Conservation (phyloP, 2,888 invertebrate genomes). For the Papilio protenor region DNA sequence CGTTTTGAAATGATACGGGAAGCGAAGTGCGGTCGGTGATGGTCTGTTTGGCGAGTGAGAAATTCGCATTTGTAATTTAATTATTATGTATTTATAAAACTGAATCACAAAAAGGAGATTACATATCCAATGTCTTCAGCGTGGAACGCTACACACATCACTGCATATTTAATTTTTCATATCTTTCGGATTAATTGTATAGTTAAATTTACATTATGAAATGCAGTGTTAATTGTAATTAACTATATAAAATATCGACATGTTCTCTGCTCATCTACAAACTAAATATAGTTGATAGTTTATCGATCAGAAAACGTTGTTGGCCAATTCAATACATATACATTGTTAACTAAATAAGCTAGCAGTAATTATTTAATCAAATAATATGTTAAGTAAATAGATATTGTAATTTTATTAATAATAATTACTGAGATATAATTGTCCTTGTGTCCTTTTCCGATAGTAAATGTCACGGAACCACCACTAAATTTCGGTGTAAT, state of each 20-base stretch:
- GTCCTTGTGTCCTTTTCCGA: constrained; percentile 11
- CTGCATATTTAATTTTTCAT: constrained; percentile 8
- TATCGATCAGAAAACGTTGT: constrained; percentile 14
- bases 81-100: constrained; percentile 55
- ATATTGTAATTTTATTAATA: constrained; percentile 20
- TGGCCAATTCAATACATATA: constrained; percentile 24
- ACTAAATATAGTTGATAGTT: neutral
- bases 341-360: constrained; percentile 17
- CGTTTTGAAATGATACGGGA: constrained; percentile 68
- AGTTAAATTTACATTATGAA: neutral
- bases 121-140: constrained; percentile 77
- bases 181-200: constrained; percentile 5
- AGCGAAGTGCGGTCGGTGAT: constrained; percentile 65
- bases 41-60: constrained; percentile 68
- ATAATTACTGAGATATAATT: neutral
- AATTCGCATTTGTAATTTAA: constrained; percentile 71
- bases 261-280: neutral
- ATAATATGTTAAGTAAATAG: constrained; percentile 4
- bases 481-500: neutral
- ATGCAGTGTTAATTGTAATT: constrained; percentile 8
- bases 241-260: neutral
- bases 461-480: neutral
- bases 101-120: constrained; percentile 74
- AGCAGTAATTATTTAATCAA: constrained; percentile 15
- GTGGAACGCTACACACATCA: constrained; percentile 75